Base-by-base conservation (phyloP, 2,797 vertebrate species). In the Halcyon leucocephala region DNA sequence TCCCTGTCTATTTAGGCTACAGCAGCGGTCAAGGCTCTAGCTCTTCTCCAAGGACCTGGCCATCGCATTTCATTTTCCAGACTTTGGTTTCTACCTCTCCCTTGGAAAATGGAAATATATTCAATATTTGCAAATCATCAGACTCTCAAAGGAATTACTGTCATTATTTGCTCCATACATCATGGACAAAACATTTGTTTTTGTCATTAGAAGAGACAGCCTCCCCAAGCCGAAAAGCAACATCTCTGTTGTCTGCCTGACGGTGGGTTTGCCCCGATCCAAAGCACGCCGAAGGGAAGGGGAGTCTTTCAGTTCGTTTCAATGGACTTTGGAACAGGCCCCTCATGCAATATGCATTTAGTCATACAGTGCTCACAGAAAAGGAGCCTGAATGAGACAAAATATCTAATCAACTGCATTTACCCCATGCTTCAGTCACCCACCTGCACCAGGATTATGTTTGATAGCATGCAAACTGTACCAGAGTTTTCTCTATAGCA, bases 261-360 rank as follows among this genome's bases (percentile, higher is more conserved):
- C 93, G 76, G 80, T 9, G 82, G 0, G 52, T 17, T 48, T 62
- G 54, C 91, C 90, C 91, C 3, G 44, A 54, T 84, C 83, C 93
- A 65, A 80, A 70, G 83, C 86, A 33, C 18, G 1, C 82, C 5
- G 5, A 81, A 89, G 91, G 69, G 78, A 91, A 58, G 73, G 80
- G 84, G 88, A 14, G 29, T 54, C 78, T 96, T 95, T 95, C 91
- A 70, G 42, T 74, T 85, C 70, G 0, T 93, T 90, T 96, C 90
- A 89, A 90, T 87, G 91, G 83, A 76, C 86, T 95, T 73, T 70
- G 91, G 85, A 96, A 89, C 91, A 91, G 73, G 85, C 83, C 88
- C 93, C 93, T 97, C 94, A 96, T 96, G 96, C 91, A 97, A 96
- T 97, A 96, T 97, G 94, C 93, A 97, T 97, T 96, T 91, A 96